Conservation (phyloP, 2,113 vertebrate genomes). For the Eonycteris spelaea region DNA sequence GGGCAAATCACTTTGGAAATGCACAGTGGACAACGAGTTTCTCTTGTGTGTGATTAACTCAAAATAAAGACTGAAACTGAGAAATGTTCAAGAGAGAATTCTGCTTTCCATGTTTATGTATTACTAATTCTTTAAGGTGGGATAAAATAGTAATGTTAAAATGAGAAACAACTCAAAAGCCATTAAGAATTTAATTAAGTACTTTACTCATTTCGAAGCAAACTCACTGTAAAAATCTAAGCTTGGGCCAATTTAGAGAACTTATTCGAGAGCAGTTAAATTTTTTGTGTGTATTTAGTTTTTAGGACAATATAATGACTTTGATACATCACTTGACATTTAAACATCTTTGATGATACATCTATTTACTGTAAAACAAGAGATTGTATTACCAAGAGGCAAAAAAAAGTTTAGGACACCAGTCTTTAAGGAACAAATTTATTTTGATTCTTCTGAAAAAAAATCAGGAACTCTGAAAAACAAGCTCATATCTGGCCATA, state of each 20-base stretch:
- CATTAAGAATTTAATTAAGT: not conserved
- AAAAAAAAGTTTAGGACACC: no score
- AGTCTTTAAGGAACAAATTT: no score
- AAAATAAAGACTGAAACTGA: slow-evolving; percentile 45
- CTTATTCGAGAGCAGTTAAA: not conserved
- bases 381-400: no score
- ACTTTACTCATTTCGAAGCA: not conserved
- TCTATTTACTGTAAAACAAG: no score
- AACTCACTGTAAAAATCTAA: slow-evolving; percentile 35
- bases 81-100: not conserved
- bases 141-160: not conserved
- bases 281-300: no score
- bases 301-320: no score
- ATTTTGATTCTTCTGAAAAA: no score
- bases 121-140: not conserved
- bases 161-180: slow-evolving; percentile 19
- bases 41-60: not conserved
- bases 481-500: no score
- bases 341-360: no score
- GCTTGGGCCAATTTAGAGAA: not conserved
- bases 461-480: no score
- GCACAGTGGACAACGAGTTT: not conserved
- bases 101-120: not conserved
- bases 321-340: no score
- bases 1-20: not conserved